Base-by-base conservation (phyloP, 1,140 invertebrate genomes). In the Listronotus bonariensis region DNA sequence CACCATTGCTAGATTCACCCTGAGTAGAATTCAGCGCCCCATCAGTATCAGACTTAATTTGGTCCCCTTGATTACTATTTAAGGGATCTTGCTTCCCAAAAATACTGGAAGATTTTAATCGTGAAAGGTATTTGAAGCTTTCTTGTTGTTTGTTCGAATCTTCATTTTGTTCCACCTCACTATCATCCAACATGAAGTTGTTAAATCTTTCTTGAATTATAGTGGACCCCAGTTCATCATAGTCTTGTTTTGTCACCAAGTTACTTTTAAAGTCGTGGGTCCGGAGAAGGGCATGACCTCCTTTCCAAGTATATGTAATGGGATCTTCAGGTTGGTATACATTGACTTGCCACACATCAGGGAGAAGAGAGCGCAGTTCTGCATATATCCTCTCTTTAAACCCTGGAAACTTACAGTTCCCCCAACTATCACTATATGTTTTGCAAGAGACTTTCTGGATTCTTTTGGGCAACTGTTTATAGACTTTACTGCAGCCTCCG, bases 381-480 rank as follows among this genome's bases (percentile, higher is more conserved):
- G 86, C 86, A 56, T 87, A 87, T 46, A 97, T 79, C 74, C 95
- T 80, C 14, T 96, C 88, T 68, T 86, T 81, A 76, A 98, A 96
- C 36, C 93, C 93, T 0, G 90, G 87, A 77, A 95, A 92, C 42
- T 87, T 82, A 0, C 86, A 84, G 75, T 90, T 95, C 97, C 97
- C n/a, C 97, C 97, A 51, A 89, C 92, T 9, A 98, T 81, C 32
- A 98, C 76, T 67, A 99, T 95, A 79, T 99, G 98, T 18, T 87
- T 86, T 40, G 91, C 86, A 51, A 97, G 82, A 80, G 90, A 88
- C n/a, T 90, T 87, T 75, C 88, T 89, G 56, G 91, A 85, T 74
- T 93, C 87, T 80, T 88, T 84, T 0, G 91, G 88, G 72, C 92
- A 92, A 0, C 80, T 74, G 67, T 87, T 83, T 7, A 96, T 85